Evolutionary conservation across 2,888 invertebrate genomes (phyloP).

Genomic region (Uloborus plumipes): DNA sequence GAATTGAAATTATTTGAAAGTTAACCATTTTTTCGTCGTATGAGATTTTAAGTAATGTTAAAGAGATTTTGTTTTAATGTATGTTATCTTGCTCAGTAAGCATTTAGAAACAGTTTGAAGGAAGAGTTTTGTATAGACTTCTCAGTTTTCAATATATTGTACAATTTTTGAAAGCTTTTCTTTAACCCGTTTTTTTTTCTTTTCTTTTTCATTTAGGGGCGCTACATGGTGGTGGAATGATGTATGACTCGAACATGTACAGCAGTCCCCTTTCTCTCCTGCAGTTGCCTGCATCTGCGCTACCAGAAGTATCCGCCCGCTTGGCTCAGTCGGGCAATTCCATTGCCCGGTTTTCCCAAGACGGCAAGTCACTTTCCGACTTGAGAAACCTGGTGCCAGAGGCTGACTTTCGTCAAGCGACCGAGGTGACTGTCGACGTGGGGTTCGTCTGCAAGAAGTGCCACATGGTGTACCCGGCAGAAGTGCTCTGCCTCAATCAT

Average conservation of each 20-base stretch:
- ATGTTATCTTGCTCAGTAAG: no score
- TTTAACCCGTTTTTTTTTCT: no score
- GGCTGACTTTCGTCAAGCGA: constrained; percentile 69
- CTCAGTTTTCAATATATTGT: no score
- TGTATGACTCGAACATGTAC: constrained; percentile 68
- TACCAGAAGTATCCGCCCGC: constrained; percentile 69
- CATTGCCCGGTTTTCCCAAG: constrained; percentile 78
- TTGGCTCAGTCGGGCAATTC: constrained; percentile 78
- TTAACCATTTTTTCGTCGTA: no score
- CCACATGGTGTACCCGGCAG: constrained; percentile 85
- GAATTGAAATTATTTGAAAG: no score
- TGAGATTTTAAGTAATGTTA: no score
- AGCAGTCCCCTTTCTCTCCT: constrained; percentile 76
- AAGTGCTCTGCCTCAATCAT: constrained; percentile 80
- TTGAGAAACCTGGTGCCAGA: constrained; percentile 69
- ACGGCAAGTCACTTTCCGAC: constrained; percentile 71
- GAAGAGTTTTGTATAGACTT: no score
- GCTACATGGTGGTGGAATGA: constrained; percentile 36
- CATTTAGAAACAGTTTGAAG: no score
- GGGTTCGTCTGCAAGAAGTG: constrained; percentile 88
- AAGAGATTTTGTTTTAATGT: no score
- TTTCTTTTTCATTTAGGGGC: constrained; percentile 35
- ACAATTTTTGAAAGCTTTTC: no score
- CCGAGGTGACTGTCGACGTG: constrained; percentile 74
- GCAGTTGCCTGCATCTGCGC: constrained; percentile 75